Percentiles rank a stretch among this genome's conserved stretches.
These are phyloP conservation scores for Perizoma flavofasciatum DNA, from an alignment of 2,888 invertebrate species.

Conservation along the genomic window DNA sequence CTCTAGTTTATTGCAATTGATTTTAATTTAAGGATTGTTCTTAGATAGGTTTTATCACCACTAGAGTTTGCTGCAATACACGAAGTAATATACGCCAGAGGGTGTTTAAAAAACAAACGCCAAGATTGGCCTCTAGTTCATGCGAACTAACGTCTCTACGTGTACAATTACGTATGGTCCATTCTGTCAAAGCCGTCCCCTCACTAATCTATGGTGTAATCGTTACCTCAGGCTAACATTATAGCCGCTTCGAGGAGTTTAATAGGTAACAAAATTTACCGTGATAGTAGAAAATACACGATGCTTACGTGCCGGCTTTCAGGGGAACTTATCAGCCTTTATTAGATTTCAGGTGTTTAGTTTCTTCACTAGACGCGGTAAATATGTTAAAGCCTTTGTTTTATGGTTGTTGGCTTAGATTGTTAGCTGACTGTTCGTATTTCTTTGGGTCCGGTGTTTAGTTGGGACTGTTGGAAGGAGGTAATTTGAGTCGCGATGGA, in stretches of 20 bases:
- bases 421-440: conserved; percentile 30
- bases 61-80: too few relatives aligned
- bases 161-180: conserved; percentile 12
- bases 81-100: too few relatives aligned
- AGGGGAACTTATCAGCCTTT: conserved; percentile 69
- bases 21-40: too few relatives aligned
- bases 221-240: conserved; percentile 82
- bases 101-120: too few relatives aligned
- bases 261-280: conserved; percentile 83
- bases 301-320: conserved; percentile 74
- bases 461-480: background rate
- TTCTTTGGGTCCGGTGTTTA: conserved; percentile 12
- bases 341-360: conserved; percentile 71
- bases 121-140: too few relatives aligned
- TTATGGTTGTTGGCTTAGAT: conserved; percentile 34
- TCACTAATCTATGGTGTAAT: conserved; percentile 74
- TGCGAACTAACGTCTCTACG: too few relatives aligned
- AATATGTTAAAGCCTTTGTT: conserved; percentile 37
- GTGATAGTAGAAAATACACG: conserved; percentile 81
- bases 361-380: conserved; percentile 51
- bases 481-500: too few relatives aligned
- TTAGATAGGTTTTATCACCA: too few relatives aligned
- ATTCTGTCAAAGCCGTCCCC: conserved; percentile 44
- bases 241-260: conserved; percentile 81
- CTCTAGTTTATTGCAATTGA: too few relatives aligned